Evolutionary conservation across 2,113 vertebrate species (phyloP).

Genomic region (Protobothrops mucrosquamatus): DNA sequence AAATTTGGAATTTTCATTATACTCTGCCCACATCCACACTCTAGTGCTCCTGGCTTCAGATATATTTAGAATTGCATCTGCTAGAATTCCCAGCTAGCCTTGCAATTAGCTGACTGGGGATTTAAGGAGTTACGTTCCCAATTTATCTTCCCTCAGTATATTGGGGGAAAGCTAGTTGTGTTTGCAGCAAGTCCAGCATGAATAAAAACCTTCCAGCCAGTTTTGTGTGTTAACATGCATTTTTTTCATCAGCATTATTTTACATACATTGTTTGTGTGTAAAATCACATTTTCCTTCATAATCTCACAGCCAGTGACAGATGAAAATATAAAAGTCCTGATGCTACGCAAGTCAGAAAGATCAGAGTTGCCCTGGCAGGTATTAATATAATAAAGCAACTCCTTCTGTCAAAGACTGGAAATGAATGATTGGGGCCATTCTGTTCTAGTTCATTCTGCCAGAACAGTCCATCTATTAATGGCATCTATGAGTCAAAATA

Average conservation of each 20-base stretch:
- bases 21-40: not conserved
- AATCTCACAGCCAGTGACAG: slow-evolving; percentile 28
- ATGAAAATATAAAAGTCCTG: slow-evolving; percentile 44
- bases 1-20: not conserved
- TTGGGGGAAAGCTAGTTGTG: not conserved
- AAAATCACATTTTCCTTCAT: slow-evolving; percentile 32
- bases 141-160: not conserved
- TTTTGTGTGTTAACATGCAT: not conserved
- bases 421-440: slow-evolving; percentile 63
- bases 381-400: slow-evolving; percentile 43
- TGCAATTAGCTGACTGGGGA: not conserved
- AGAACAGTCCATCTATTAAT: slow-evolving; percentile 56
- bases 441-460: slow-evolving; percentile 62
- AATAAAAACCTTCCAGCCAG: not conserved
- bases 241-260: slow-evolving; percentile 34
- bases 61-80: not conserved
- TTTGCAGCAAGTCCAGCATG: not conserved
- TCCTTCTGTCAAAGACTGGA: slow-evolving; percentile 55
- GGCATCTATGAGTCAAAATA: slow-evolving; percentile 50
- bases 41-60: not conserved
- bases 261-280: not conserved
- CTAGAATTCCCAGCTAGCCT: not conserved
- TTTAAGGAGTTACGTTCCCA: not conserved
- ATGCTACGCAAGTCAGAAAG: slow-evolving; percentile 4
- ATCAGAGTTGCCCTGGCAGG: slow-evolving; percentile 10